Percentiles rank a stretch among this genome's conserved stretches.
phyloP scores from a whole-genome alignment of 2,888 invertebrate genomes.

The Gerosis bhagava region DNA sequence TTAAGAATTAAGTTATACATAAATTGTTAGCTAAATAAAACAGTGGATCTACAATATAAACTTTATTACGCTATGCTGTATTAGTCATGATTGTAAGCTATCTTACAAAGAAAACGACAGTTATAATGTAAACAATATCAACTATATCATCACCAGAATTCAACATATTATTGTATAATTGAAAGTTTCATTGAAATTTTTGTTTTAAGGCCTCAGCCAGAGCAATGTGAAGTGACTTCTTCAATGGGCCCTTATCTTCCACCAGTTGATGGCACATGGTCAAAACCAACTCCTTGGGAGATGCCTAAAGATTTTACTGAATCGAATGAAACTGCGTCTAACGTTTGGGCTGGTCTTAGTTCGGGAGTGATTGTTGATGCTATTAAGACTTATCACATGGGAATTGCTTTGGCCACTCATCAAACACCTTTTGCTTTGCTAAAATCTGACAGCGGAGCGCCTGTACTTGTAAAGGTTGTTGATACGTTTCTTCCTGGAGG shows the following conservation, averaged over 20 bases:
- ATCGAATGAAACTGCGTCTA: constrained; percentile 40
- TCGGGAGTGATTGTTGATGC: constrained; percentile 86
- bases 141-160: too few relatives aligned
- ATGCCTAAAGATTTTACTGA: constrained; percentile 40
- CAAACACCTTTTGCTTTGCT: constrained; percentile 88
- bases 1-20: too few relatives aligned
- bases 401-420: constrained; percentile 82
- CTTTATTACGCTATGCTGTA: too few relatives aligned
- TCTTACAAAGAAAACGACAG: too few relatives aligned
- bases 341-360: constrained; percentile 46
- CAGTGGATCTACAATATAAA: too few relatives aligned
- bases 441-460: constrained; percentile 85
- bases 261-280: constrained; percentile 40
- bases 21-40: too few relatives aligned
- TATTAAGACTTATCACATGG: constrained; percentile 88
- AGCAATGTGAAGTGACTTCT: constrained; percentile 67
- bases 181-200: too few relatives aligned
- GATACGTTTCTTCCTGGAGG: constrained; percentile 73
- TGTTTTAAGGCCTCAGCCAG: too few relatives aligned
- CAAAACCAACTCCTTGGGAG: constrained; percentile 45
- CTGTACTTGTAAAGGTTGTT: constrained; percentile 86
- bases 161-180: too few relatives aligned
- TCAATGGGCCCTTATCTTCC: constrained; percentile 61
- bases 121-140: too few relatives aligned
- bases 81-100: too few relatives aligned